Conservation (phyloP, 2,797 vertebrate genomes). For the Propithecus deckenii region DNA sequence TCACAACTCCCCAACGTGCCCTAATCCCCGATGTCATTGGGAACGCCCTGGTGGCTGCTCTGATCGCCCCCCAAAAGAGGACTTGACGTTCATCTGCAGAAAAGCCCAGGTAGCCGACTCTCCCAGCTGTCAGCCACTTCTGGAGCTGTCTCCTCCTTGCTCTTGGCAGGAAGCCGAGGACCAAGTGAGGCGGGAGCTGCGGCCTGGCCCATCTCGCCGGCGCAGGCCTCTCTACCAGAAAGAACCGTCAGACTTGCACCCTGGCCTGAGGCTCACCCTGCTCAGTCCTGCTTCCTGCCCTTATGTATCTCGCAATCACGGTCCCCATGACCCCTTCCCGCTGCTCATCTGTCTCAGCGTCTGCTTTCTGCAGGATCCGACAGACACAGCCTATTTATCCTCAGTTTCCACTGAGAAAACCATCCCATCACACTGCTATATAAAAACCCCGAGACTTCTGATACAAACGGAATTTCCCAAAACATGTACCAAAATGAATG, state of each 20-base stretch:
- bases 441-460: neutral
- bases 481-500: neutral
- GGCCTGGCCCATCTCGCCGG: neutral
- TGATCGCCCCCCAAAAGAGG: neutral
- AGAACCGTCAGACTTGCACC: neutral
- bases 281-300: neutral
- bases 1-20: neutral
- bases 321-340: neutral
- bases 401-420: neutral
- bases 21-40: neutral
- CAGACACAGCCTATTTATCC: neutral
- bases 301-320: neutral
- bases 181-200: accelerated
- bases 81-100: neutral
- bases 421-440: neutral
- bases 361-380: neutral
- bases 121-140: neutral
- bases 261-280: neutral
- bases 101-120: neutral
- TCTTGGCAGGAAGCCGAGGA: neutral
- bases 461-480: neutral
- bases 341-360: neutral
- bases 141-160: neutral
- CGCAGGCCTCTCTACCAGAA: accelerated
- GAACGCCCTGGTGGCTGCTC: neutral